These are phyloP conservation scores for Seriola quinqueradiata DNA, from an alignment of 2,113 vertebrate genomes.

Conservation along the genomic window DNA sequence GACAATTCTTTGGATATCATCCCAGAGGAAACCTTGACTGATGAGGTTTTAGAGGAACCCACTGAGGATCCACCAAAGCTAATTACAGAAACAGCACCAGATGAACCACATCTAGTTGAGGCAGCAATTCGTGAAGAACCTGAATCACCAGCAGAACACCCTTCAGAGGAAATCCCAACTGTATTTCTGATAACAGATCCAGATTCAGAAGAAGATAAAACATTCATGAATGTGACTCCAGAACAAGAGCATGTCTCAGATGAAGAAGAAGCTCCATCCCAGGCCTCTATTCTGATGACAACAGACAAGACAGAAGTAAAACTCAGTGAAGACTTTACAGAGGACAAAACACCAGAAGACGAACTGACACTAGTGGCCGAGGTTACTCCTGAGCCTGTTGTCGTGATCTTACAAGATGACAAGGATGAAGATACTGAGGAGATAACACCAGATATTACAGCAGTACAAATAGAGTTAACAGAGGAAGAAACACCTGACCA, in stretches of 20 bases:
- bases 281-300: neutral
- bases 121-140: neutral
- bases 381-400: constrained; percentile 26
- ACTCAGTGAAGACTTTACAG: neutral
- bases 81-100: neutral
- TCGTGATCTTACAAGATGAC: constrained; percentile 3
- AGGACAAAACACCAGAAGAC: neutral
- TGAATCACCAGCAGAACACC: constrained; percentile 15
- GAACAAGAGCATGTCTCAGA: constrained; percentile 1
- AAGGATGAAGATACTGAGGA: constrained; percentile 4
- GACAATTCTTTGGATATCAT: constrained; percentile 31
- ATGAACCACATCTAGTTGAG: neutral
- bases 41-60: constrained; percentile 6
- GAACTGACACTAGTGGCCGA: neutral
- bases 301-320: neutral
- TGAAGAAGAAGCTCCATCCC: constrained; percentile 11
- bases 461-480: neutral
- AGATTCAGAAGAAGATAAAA: constrained; percentile 33
- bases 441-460: neutral
- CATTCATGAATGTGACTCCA: constrained; percentile 6
- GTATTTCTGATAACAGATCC: constrained; percentile 18
- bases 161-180: constrained; percentile 9
- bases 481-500: neutral
- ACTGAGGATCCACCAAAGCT: neutral
- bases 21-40: neutral